Evolutionary conservation across 1,140 invertebrate genomes (phyloP).

Genomic region (Belonocnema kinseyi): DNA sequence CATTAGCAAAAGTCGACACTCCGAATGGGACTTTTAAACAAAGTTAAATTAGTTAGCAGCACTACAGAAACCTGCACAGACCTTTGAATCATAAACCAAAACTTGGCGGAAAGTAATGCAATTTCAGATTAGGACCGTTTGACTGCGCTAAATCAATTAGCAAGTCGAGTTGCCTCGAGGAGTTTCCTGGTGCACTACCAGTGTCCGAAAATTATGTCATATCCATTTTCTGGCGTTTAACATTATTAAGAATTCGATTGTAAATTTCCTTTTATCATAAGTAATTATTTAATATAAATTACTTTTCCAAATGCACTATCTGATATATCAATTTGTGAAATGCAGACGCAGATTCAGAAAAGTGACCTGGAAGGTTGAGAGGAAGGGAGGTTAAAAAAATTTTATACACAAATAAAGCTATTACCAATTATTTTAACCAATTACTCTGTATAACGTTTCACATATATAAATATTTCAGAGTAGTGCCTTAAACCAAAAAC

Average conservation of each 20-base stretch:
- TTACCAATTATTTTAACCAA: no score
- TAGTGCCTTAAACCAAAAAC: no score
- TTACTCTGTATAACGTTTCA: no score
- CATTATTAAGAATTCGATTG: not conserved
- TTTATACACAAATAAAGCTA: no score
- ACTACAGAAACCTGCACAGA: constrained; percentile 27
- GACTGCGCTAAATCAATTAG: constrained; percentile 29
- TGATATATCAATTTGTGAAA: no score
- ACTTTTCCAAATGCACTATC: no score
- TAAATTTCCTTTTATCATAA: not conserved
- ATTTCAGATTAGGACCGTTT: constrained; percentile 31
- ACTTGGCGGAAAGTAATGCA: constrained; percentile 26
- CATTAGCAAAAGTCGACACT: constrained; percentile 23
- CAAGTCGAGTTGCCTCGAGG: constrained; percentile 13
- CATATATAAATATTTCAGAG: no score
- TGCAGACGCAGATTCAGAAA: no score
- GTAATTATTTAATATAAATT: no score
- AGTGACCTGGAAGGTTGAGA: no score
- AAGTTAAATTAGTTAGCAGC: constrained; percentile 28
- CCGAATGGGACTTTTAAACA: constrained; percentile 29
- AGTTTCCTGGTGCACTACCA: constrained; percentile 17
- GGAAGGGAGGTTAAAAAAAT: no score
- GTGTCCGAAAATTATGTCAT: constrained; percentile 27
- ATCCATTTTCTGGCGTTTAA: not conserved
- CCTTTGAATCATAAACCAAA: constrained; percentile 29